Evolutionary conservation across 2,797 vertebrate genomes (phyloP).

Genomic region (Ptychadena robeensis): DNA sequence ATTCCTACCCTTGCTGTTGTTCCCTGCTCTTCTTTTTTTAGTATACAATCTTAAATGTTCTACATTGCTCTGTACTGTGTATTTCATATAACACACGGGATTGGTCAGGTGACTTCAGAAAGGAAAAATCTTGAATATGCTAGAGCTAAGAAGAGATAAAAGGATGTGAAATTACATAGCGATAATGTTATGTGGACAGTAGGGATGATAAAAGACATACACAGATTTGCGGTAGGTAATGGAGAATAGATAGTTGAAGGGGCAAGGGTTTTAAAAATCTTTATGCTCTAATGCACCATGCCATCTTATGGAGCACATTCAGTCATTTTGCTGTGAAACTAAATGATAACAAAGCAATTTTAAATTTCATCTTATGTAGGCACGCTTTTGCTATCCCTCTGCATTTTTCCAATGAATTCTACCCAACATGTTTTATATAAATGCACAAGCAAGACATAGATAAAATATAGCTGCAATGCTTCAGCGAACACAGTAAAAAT

Average conservation of each 20-base stretch:
- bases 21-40: too few relatives aligned
- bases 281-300: conserved; percentile 3
- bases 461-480: neutral
- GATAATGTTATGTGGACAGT: conserved; percentile 8
- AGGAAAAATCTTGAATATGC: neutral
- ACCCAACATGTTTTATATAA: neutral
- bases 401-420: too few relatives aligned
- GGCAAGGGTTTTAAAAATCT: neutral
- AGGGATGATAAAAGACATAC: conserved; percentile 11
- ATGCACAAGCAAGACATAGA: neutral
- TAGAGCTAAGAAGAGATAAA: conserved; percentile 4
- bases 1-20: too few relatives aligned
- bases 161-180: neutral
- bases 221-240: neutral
- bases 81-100: neutral
- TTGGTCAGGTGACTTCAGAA: neutral
- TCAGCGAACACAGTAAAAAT: neutral
- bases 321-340: neutral
- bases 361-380: too few relatives aligned
- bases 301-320: neutral
- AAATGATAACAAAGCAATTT: conserved; percentile 8
- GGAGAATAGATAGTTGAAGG: neutral
- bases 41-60: too few relatives aligned
- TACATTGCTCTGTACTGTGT: too few relatives aligned
- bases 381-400: too few relatives aligned